These are phyloP conservation scores for Chrosomus eos DNA, from an alignment of 2,797 vertebrate species.

Conservation along the genomic window DNA sequence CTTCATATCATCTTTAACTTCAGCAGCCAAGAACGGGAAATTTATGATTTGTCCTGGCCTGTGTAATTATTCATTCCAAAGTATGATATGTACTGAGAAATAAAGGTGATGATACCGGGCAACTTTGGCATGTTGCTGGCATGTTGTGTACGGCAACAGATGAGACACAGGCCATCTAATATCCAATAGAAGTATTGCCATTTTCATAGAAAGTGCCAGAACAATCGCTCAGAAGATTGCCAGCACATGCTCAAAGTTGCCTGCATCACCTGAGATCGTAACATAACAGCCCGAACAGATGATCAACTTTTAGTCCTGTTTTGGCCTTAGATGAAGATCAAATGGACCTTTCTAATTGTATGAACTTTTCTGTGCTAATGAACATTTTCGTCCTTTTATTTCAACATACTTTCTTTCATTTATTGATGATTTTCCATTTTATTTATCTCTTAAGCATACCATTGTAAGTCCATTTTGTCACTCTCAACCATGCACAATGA, in stretches of 20 bases:
- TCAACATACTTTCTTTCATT: background rate
- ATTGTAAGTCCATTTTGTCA: background rate
- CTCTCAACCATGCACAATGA: background rate
- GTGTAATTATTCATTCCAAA: background rate
- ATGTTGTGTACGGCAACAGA: no score
- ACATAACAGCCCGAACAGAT: background rate
- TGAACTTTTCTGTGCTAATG: background rate
- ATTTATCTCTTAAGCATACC: background rate
- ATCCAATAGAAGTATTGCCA: no score
- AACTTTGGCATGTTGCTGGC: no score
- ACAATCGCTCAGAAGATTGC: no score
- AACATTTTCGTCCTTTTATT: background rate
- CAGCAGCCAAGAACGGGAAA: slow-evolving; percentile 3
- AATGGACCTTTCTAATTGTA: background rate
- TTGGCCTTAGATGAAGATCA: background rate
- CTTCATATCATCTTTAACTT: background rate
- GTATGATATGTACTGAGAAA: background rate
- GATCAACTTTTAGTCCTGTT: background rate
- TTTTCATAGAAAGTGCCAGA: no score
- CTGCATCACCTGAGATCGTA: no score
- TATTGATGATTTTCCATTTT: background rate
- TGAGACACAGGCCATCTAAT: no score
- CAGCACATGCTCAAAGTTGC: no score
- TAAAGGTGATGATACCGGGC: no score
- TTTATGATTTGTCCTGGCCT: background rate